Percentiles rank a stretch among this genome's conserved stretches.
Evolutionary conservation across 2,888 invertebrate genomes (phyloP).

Genomic region (Melanchra persicariae): DNA sequence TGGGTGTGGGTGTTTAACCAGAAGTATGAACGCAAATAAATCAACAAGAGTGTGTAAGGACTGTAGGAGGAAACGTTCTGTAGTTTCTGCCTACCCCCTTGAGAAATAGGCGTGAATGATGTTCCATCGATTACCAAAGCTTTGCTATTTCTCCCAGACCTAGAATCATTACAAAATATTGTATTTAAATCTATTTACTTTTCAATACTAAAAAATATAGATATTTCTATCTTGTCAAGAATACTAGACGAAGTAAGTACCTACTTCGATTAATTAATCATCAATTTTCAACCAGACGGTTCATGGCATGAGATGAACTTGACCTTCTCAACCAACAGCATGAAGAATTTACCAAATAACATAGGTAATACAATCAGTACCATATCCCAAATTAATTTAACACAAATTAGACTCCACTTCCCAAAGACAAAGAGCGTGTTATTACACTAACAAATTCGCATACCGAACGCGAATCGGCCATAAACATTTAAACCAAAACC

Average conservation of each 20-base stretch:
- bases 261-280: background rate
- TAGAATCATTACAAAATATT: too few species aligned
- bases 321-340: background rate
- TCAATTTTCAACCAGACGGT: background rate
- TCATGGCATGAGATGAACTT: background rate
- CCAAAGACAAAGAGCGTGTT: constrained; percentile 54
- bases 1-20: too few species aligned
- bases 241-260: background rate
- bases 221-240: background rate
- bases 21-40: too few species aligned
- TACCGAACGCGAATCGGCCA: constrained; percentile 50
- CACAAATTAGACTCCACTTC: background rate
- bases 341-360: background rate
- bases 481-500: constrained; percentile 67
- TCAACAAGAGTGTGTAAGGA: too few species aligned
- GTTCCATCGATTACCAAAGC: too few species aligned
- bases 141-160: too few species aligned
- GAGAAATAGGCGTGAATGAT: too few species aligned
- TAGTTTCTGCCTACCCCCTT: too few species aligned
- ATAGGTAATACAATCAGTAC: background rate
- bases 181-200: too few species aligned
- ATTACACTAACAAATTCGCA: constrained; percentile 50
- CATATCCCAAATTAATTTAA: constrained; percentile 17
- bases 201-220: too few species aligned
- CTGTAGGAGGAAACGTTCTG: too few species aligned